A percentile compares a stretch with the other conserved stretches of the same genome.
Conservation (phyloP, 2,113 vertebrate species). For the Mionectes macconnelli region DNA sequence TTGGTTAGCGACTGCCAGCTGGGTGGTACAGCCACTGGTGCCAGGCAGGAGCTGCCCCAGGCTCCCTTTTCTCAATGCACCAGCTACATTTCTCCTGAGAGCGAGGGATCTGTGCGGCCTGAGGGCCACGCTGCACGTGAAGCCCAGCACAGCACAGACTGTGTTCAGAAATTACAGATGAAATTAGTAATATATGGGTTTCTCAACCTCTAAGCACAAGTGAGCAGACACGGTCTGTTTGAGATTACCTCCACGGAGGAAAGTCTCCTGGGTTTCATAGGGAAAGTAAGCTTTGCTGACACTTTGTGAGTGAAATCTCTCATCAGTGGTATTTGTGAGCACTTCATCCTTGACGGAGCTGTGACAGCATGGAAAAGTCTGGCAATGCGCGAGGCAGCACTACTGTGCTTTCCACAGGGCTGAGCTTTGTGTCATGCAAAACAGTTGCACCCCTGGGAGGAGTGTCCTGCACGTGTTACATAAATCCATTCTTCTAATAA, state of each 20-base stretch:
- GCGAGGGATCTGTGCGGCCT: too few species aligned
- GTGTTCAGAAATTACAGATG: background rate
- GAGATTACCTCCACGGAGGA: background rate
- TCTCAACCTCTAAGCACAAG: background rate
- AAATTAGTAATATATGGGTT: background rate
- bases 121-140: background rate
- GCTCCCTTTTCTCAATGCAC: background rate
- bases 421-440: rapidly evolving
- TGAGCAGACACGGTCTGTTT: background rate
- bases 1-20: background rate
- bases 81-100: background rate
- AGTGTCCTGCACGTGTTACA: background rate
- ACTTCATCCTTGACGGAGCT: background rate
- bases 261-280: background rate
- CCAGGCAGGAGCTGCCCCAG: background rate
- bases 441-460: background rate
- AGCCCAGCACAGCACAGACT: background rate
- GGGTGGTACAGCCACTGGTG: background rate
- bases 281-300: background rate
- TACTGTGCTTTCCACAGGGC: rapidly evolving
- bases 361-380: too few species aligned
- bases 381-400: rapidly evolving
- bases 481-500: background rate
- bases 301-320: background rate
- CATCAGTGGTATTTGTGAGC: background rate